A percentile compares a stretch with the other conserved stretches of the same genome.
Evolutionary conservation across 2,113 vertebrate species (phyloP).

Genomic region (Sciurus niger): DNA sequence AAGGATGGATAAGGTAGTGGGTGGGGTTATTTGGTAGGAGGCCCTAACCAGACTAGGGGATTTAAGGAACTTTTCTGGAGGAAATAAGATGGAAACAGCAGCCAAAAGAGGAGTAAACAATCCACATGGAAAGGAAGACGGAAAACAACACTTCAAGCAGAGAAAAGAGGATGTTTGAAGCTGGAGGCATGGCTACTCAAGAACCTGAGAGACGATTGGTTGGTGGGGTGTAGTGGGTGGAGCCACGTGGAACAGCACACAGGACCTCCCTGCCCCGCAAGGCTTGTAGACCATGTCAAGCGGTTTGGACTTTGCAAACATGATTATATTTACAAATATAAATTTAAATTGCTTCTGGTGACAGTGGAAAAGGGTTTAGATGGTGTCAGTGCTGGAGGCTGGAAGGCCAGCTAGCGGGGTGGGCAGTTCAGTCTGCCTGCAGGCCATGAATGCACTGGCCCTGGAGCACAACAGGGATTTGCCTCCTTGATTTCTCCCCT

Average conservation of each 20-base stretch:
- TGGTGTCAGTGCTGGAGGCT: too few relatives aligned
- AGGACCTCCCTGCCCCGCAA: fast-evolving
- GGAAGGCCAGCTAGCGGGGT: background rate
- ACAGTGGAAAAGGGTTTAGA: background rate
- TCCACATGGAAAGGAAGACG: background rate
- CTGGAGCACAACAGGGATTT: background rate
- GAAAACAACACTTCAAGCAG: background rate
- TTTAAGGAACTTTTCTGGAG: background rate
- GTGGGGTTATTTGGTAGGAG: background rate
- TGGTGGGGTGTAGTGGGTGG: background rate
- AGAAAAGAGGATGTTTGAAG: background rate
- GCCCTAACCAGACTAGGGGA: background rate
- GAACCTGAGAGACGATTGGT: background rate
- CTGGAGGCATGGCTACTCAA: background rate
- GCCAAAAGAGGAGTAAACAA: background rate
- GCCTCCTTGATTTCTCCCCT: background rate
- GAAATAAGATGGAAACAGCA: background rate
- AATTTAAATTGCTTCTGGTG: background rate
- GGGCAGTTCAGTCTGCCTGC: background rate
- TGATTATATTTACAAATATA: background rate
- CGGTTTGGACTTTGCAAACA: background rate
- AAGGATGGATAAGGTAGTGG: background rate
- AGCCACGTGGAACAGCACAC: background rate
- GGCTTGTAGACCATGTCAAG: background rate
- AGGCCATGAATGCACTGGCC: background rate